These are phyloP conservation scores for Toxotes chatareus DNA, from an alignment of 2,113 vertebrate genomes.

Conservation along the genomic window DNA sequence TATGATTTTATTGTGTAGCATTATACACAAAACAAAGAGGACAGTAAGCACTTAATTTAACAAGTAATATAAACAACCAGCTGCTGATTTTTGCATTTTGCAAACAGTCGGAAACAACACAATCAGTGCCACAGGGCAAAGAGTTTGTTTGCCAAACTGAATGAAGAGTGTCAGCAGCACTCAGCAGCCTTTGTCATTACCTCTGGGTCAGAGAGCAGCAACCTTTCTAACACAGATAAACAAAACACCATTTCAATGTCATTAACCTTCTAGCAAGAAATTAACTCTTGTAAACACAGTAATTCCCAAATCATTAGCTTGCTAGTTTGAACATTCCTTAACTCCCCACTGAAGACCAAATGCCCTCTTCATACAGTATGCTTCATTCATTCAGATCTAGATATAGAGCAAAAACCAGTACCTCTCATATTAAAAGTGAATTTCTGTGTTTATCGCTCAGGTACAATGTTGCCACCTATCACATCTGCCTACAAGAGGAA, in stretches of 20 bases:
- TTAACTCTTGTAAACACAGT: background rate
- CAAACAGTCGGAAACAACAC: background rate
- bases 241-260: slow-evolving; percentile 31
- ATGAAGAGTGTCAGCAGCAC: slow-evolving; percentile 56
- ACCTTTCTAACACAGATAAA: background rate
- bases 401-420: background rate
- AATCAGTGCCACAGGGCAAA: background rate
- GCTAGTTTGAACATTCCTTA: background rate
- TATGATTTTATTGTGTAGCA: background rate
- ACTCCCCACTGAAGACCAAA: background rate
- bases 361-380: background rate
- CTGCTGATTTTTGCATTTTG: background rate
- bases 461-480: slow-evolving; percentile 84
- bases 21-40: background rate
- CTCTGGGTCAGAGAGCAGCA: slow-evolving; percentile 23
- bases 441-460: slow-evolving; percentile 56
- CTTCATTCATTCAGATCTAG: background rate
- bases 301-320: background rate
- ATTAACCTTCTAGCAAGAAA: background rate
- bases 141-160: slow-evolving; percentile 42
- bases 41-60: background rate
- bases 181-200: slow-evolving; percentile 32
- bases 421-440: rapidly evolving
- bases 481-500: slow-evolving; percentile 86
- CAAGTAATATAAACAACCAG: background rate